Evolutionary conservation across 1,140 invertebrate genomes (phyloP).

Genomic region (Procambarus clarkii): DNA sequence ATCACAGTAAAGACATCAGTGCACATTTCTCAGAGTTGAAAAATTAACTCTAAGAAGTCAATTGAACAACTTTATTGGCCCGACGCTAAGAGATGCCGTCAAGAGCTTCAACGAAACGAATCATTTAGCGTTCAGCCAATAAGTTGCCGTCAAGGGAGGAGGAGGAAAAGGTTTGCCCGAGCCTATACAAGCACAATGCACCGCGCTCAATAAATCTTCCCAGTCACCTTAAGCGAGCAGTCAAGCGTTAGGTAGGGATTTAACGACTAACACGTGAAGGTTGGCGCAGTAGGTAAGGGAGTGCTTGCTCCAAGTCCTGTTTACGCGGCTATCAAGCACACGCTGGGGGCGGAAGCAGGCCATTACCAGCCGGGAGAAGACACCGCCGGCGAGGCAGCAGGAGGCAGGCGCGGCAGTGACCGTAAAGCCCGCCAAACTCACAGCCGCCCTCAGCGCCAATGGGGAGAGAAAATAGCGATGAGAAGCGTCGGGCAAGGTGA

Average conservation of each 20-base stretch:
- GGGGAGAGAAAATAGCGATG: constrained; percentile 1
- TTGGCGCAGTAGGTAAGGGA: background rate
- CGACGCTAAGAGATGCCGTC: too few relatives aligned
- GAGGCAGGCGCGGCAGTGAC: background rate
- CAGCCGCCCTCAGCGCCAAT: background rate
- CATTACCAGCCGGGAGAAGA: background rate
- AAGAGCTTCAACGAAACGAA: too few relatives aligned
- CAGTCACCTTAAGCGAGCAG: background rate
- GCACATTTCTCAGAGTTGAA: too few relatives aligned
- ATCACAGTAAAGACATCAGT: too few relatives aligned
- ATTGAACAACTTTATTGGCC: too few relatives aligned
- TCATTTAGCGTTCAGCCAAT: too few relatives aligned
- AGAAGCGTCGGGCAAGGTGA: background rate
- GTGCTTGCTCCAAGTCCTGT: background rate
- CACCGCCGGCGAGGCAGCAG: background rate
- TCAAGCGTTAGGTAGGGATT: background rate
- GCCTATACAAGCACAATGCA: too few relatives aligned
- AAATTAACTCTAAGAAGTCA: too few relatives aligned
- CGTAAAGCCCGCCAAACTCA: background rate
- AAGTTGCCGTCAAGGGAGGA: too few relatives aligned
- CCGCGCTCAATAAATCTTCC: too few relatives aligned
- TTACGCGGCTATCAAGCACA: background rate
- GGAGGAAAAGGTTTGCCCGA: too few relatives aligned
- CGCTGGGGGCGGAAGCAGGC: background rate
- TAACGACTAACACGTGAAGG: background rate